phyloP scores from a whole-genome alignment of 2,113 vertebrate species.

The Accipiter cooperii region DNA sequence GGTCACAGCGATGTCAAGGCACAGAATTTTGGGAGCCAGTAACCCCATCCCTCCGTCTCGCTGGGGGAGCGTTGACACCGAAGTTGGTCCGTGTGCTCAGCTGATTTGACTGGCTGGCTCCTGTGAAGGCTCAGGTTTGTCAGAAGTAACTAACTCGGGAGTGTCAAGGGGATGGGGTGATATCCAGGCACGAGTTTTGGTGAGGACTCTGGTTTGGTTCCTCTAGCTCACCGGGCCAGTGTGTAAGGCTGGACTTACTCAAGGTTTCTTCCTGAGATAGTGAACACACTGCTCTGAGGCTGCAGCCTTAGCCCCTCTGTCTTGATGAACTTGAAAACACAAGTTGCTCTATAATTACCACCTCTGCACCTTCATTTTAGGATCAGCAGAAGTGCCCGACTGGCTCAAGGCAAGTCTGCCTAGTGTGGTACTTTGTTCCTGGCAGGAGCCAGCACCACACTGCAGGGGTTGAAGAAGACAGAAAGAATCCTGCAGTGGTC shows the following conservation, averaged over 20 bases:
- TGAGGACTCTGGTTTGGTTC: background rate
- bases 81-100: background rate
- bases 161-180: background rate
- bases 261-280: background rate
- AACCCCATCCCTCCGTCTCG: fast-evolving
- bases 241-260: background rate
- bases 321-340: background rate
- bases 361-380: background rate
- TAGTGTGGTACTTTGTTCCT: background rate
- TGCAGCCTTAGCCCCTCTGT: background rate
- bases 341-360: background rate
- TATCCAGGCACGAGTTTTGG: background rate
- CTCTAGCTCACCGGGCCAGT: fast-evolving
- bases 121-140: background rate
- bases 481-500: background rate
- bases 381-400: background rate
- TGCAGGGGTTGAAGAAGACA: background rate
- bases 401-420: background rate
- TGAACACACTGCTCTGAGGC: background rate
- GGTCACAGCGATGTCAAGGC: background rate
- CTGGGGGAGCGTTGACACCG: background rate
- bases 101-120: background rate
- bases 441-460: background rate
- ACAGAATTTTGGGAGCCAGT: background rate
- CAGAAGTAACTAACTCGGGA: background rate